phyloP scores from a whole-genome alignment of 1,140 invertebrate genomes.

The Sarcophaga bullata region DNA sequence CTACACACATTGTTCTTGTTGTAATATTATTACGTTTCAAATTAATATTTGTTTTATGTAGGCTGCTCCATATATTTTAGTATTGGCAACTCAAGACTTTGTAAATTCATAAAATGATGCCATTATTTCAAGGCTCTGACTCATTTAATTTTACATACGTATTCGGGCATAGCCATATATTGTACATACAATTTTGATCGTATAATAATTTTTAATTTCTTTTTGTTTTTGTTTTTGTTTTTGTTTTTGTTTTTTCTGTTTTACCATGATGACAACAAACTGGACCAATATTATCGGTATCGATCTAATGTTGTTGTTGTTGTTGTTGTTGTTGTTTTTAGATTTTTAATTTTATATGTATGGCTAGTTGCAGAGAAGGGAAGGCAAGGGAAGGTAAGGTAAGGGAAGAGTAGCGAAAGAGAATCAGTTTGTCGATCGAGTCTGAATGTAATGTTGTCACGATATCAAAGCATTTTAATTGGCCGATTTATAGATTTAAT shows the following conservation, averaged over 20 bases:
- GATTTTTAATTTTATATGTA: constrained; percentile 36
- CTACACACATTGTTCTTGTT: too few relatives aligned
- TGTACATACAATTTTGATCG: not conserved
- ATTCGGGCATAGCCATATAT: not conserved
- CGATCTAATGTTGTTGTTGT: constrained; percentile 10
- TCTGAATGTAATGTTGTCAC: constrained; percentile 66
- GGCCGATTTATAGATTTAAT: constrained; percentile 67
- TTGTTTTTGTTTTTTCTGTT: not conserved
- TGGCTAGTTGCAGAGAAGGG: not conserved
- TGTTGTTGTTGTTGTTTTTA: constrained; percentile 39
- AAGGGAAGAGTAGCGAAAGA: not conserved
- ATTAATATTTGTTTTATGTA: too few relatives aligned
- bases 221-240: not conserved
- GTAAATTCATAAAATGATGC: too few relatives aligned
- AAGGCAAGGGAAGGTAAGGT: too few relatives aligned
- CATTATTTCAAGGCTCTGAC: too few relatives aligned
- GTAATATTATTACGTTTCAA: too few relatives aligned
- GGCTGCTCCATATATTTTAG: too few relatives aligned
- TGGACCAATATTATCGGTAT: constrained; percentile 32
- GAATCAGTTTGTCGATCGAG: constrained; percentile 45
- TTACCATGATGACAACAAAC: not conserved
- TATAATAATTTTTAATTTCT: too few relatives aligned
- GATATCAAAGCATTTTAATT: constrained; percentile 67
- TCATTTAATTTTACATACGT: not conserved
- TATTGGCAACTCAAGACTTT: too few relatives aligned